Base-by-base conservation (phyloP, 2,113 vertebrate species). In the Ophiodon elongatus region DNA sequence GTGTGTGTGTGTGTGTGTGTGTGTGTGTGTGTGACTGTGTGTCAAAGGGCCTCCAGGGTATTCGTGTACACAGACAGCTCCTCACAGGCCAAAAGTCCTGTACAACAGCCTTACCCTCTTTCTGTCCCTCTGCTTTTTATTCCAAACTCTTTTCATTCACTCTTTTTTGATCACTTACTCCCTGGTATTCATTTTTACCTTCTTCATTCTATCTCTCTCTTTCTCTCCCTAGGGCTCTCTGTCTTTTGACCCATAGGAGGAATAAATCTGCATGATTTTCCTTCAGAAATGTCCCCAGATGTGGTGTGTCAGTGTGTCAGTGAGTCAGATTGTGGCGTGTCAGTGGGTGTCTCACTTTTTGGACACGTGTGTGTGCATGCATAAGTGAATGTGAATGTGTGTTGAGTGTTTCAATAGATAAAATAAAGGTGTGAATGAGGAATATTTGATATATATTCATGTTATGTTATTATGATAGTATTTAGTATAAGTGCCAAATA, bases 201-300 rank as follows among this genome's bases (percentile, higher is more conserved):
- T 56, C 57, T 63, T 69, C 35, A 27, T 65, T 17, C 45, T 10
- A 41, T 41, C 50, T 41, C 50, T 35, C 50, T 63, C 64, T 56
- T 31, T 63, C 57, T 23, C 50, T 67, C 67, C 78, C 87, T 37
- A 7, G 82, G 76, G 72, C 60, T 86, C 43, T 69, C 33, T 72
- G 62, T 75, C 66, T 77, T 85, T 80, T 91, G 86, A 91, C 91
- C 84, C 88, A 84, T 50, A 85, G 89, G 83, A 92, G 79, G 89
- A 92, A 93, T 93, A 93, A 87, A 94, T 94, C 88, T 90, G 82
- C 94, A 94, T 93, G 81, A 78, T 88, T 91, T 92, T 88, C 65
- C 72, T 77, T 83, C 2, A 10, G 76, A 89, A 73, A 89, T 86
- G 86, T 93, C 91, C 91, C 91, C 80, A 85, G 88, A 93, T 91